Evolutionary conservation across 1,140 invertebrate species (phyloP).

Genomic region (Eufriesea mexicana): DNA sequence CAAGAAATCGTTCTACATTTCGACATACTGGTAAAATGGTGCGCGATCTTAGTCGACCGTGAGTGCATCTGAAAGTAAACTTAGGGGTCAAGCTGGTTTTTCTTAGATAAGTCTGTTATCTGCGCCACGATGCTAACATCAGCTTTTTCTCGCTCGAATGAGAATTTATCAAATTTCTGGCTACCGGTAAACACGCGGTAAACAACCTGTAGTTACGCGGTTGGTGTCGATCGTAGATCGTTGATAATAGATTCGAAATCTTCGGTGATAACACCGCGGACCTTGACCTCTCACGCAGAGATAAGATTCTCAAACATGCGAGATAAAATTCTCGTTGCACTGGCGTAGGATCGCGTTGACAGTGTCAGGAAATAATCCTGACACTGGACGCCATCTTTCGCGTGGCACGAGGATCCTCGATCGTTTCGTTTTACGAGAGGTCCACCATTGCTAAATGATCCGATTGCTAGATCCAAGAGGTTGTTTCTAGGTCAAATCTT

Average conservation of each 20-base stretch:
- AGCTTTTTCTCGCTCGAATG: not conserved
- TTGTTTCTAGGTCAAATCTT: no score
- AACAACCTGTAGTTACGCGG: not conserved
- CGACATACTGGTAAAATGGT: no score
- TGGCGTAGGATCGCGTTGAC: not conserved
- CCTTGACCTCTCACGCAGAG: slow-evolving; percentile 27
- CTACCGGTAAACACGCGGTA: not conserved
- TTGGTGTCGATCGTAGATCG: not conserved
- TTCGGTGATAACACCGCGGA: slow-evolving; percentile 10
- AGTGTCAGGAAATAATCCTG: not conserved
- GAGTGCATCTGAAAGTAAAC: not conserved
- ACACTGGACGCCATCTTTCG: no score
- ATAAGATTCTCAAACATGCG: not conserved
- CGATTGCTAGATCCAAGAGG: no score
- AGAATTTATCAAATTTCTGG: not conserved
- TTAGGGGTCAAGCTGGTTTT: not conserved
- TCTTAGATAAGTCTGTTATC: slow-evolving; percentile 36
- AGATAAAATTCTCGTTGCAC: slow-evolving; percentile 26
- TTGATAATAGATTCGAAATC: slow-evolving; percentile 20
- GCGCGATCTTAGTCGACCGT: no score
- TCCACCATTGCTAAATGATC: no score
- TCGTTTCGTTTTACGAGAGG: no score
- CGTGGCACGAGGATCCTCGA: no score
- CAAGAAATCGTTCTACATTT: no score
- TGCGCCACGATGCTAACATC: not conserved